Evolutionary conservation across 2,888 invertebrate genomes (phyloP).

Genomic region (Drosophila engyochracea): DNA sequence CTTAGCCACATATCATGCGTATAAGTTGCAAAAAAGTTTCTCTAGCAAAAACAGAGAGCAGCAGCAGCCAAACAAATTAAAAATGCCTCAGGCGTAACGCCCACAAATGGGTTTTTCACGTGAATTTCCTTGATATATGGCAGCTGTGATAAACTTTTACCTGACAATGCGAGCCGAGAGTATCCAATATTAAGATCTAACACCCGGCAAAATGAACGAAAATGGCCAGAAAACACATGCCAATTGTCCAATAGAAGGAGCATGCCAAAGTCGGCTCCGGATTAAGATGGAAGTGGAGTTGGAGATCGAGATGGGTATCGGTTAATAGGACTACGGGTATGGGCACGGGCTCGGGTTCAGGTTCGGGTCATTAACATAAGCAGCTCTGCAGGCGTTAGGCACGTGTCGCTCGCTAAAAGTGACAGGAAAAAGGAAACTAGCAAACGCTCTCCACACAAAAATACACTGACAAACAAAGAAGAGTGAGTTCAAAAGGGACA

Average conservation of each 20-base stretch:
- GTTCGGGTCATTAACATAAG: slow-evolving; percentile 73
- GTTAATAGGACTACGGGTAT: not conserved
- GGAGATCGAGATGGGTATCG: not conserved
- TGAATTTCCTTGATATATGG: slow-evolving; percentile 72
- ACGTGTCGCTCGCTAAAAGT: slow-evolving; percentile 61
- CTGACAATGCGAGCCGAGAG: slow-evolving; percentile 60
- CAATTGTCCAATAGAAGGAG: slow-evolving; percentile 63
- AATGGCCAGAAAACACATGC: slow-evolving; percentile 68
- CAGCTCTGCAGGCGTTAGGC: slow-evolving; percentile 71
- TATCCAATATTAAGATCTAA: slow-evolving; percentile 74
- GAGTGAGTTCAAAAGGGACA: too few species aligned
- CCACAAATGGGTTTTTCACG: slow-evolving; percentile 36
- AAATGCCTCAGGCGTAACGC: slow-evolving; percentile 8
- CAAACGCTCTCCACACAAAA: slow-evolving; percentile 52
- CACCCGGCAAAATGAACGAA: slow-evolving; percentile 37
- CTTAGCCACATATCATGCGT: slow-evolving; percentile 1
- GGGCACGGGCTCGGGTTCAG: slow-evolving; percentile 19
- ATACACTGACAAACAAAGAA: slow-evolving; percentile 6
- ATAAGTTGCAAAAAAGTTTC: slow-evolving; percentile 24
- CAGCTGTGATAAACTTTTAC: slow-evolving; percentile 64
- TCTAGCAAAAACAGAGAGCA: not conserved
- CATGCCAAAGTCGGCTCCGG: slow-evolving; percentile 38
- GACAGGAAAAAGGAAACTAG: slow-evolving; percentile 61
- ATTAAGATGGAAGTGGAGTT: slow-evolving; percentile 1
- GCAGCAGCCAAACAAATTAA: slow-evolving; percentile 18